These are phyloP conservation scores for Sminthopsis crassicaudata DNA, from an alignment of 2,113 vertebrate genomes.

Conservation along the genomic window DNA sequence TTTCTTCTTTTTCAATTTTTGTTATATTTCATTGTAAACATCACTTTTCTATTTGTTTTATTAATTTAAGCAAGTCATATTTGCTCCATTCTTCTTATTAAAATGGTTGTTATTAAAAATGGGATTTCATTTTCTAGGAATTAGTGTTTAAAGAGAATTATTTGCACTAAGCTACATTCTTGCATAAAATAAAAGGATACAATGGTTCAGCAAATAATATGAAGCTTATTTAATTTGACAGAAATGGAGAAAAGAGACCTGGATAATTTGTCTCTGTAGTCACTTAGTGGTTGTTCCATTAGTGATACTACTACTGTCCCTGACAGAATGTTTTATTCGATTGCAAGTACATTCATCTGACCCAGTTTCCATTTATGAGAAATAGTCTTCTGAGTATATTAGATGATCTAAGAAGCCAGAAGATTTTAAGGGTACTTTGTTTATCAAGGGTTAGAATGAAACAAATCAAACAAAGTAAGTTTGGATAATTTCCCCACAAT, in stretches of 20 bases:
- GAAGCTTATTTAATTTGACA: conserved; percentile 71
- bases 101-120: conserved; percentile 65
- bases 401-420: neutral
- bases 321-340: neutral
- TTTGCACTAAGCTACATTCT: conserved; percentile 58
- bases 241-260: conserved; percentile 17
- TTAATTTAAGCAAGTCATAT: conserved; percentile 55
- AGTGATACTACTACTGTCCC: conserved; percentile 42
- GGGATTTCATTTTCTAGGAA: conserved; percentile 61
- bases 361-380: neutral
- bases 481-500: neutral
- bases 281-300: conserved; percentile 19
- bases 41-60: neutral
- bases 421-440: neutral
- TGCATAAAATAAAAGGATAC: conserved; percentile 73
- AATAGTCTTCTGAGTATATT: neutral
- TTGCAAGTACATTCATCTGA: conserved; percentile 39
- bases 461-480: neutral
- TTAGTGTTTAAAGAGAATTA: conserved; percentile 67
- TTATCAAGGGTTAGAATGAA: neutral
- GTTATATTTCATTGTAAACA: conserved; percentile 58
- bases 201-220: conserved; percentile 70
- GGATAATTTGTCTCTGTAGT: conserved; percentile 54
- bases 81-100: conserved; percentile 64
- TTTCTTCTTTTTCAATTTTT: neutral